Evolutionary conservation across 2,888 invertebrate genomes (phyloP).

Genomic region (Xestia ashworthii): DNA sequence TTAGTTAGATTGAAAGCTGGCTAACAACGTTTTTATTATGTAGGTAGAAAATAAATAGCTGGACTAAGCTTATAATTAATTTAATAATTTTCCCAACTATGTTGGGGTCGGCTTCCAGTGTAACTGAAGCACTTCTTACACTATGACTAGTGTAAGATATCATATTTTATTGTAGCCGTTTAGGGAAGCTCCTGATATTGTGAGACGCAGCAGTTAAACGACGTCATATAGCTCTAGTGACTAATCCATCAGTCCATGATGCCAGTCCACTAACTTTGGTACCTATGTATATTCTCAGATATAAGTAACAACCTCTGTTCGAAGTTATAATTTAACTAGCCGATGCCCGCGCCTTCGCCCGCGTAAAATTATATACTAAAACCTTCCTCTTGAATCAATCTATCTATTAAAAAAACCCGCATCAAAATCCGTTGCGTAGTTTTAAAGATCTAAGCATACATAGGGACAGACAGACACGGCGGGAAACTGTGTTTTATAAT

Average conservation of each 20-base stretch:
- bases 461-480: too few species aligned
- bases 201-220: neutral
- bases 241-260: neutral
- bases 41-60: neutral
- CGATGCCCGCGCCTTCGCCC: too few species aligned
- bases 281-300: neutral
- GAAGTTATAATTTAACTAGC: neutral
- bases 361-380: too few species aligned
- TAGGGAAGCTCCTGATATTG: neutral
- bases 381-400: too few species aligned
- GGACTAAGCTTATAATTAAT: neutral
- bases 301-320: neutral
- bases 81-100: too few species aligned
- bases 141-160: neutral
- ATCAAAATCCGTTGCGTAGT: too few species aligned
- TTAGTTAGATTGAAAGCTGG: neutral
- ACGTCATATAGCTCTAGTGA: neutral
- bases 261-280: neutral
- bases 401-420: too few species aligned
- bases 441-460: too few species aligned
- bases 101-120: too few species aligned
- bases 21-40: neutral
- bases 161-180: neutral
- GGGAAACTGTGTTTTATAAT: too few species aligned
- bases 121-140: neutral